These are phyloP conservation scores for Tragelaphus scriptus DNA, from an alignment of 2,113 vertebrate species.

Conservation along the genomic window DNA sequence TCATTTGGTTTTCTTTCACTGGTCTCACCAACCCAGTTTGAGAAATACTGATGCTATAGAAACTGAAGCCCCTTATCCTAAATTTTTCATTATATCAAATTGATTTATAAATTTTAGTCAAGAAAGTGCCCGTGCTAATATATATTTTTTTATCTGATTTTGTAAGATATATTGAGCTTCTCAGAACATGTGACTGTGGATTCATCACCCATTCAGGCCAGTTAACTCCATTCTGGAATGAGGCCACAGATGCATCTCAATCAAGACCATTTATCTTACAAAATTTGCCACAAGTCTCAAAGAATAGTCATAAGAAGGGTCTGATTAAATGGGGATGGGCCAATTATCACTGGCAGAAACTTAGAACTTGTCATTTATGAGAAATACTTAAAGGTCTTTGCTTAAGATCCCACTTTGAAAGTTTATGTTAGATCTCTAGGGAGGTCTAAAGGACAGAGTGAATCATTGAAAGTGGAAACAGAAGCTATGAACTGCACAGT, in stretches of 20 bases:
- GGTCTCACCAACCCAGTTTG: not conserved
- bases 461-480: not conserved
- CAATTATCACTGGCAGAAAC: not conserved
- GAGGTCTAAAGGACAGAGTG: not conserved
- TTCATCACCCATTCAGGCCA: not conserved
- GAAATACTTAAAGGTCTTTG: not conserved
- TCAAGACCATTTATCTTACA: not conserved
- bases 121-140: not conserved
- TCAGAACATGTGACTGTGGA: not conserved
- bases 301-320: not conserved
- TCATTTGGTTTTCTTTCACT: not conserved
- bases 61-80: not conserved
- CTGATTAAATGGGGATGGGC: not conserved
- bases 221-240: not conserved
- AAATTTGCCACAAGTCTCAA: not conserved
- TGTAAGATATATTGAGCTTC: not conserved
- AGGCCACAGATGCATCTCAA: not conserved
- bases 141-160: not conserved
- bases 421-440: not conserved
- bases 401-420: not conserved
- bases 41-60: not conserved
- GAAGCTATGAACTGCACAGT: not conserved
- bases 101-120: not conserved
- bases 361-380: not conserved
- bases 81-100: not conserved